Evolutionary conservation across 2,888 invertebrate species (phyloP), one percentile per base, ranked within the genome.

Genomic region (Drosophila conformis): DNA sequence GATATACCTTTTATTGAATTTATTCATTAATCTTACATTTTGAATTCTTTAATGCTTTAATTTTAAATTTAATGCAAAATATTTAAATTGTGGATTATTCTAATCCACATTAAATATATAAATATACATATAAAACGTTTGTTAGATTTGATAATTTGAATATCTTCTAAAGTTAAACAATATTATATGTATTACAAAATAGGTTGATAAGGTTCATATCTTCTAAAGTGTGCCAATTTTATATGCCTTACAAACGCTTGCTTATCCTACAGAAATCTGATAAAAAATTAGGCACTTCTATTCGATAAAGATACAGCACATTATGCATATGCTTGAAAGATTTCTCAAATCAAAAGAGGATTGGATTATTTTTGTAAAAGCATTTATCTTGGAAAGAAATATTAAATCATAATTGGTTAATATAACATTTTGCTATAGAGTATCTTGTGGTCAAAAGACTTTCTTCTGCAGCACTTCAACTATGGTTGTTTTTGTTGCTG

Each of bases 401-500:
- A 35, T 35, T 10, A 21, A 8, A 25, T 46, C 46, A 4, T 15
- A 46, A 5, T 11, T 27, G 2, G 5, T 5, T 29, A 11, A 27
- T 49, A 25, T 5, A 29, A 10, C 1, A 27, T 49, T 29, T 15
- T 6, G 18, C 3, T 59, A 49, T 27, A 52, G 68, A 68, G 57
- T 67, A 57, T 35, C 25, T 57, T 4, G 0, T n/a, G 21, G 11
- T 56, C 40, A n/a, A 33, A 25, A 27, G 36, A 25, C 56, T 42
- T 66, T 62, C n/a, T 7, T 1, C 7, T 56, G 4, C 21, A 15
- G 15, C 7, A 27, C 18, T 66, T 36, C 54, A 25, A 15, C 36
- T 25, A 15, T 46, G 25, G 15, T 4, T 25, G 46, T 25, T 46
- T 46, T 13, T 56, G 29, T 57, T 66, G 57, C 64, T 79, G 53